phyloP scores from a whole-genome alignment of 1,140 invertebrate species.

The Drosophila sucinea region DNA sequence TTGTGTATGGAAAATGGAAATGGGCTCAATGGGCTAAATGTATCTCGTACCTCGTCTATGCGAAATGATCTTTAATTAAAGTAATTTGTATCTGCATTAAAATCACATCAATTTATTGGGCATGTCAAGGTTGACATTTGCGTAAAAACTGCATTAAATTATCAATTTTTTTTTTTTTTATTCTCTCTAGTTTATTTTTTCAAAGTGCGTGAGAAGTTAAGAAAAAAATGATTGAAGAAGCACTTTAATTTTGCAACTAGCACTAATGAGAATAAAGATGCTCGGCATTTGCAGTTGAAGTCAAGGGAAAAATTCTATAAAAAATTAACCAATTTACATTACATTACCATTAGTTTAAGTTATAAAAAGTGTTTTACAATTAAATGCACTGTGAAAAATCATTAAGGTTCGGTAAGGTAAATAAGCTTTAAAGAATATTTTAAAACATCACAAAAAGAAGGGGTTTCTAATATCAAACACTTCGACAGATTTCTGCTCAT shows the following conservation, averaged over 20 bases:
- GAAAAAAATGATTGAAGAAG: background rate
- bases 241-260: background rate
- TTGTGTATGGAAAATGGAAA: conserved; percentile 36
- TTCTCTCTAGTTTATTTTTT: conserved; percentile 18
- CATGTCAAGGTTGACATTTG: conserved; percentile 73
- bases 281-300: background rate
- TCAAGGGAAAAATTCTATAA: background rate
- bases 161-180: conserved; percentile 40
- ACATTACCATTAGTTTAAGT: too few relatives aligned
- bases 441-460: too few relatives aligned
- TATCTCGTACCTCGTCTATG: conserved; percentile 51
- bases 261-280: background rate
- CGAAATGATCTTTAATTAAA: conserved; percentile 10
- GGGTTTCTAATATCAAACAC: too few relatives aligned
- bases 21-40: conserved; percentile 34
- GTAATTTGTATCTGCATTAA: conserved; percentile 57
- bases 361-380: too few relatives aligned
- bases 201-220: conserved; percentile 62
- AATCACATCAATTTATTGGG: conserved; percentile 74
- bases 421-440: too few relatives aligned
- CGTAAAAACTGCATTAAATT: conserved; percentile 54
- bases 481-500: too few relatives aligned
- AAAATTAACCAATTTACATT: conserved; percentile 2
- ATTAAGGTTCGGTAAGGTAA: too few relatives aligned
- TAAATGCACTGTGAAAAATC: too few relatives aligned